phyloP scores from a whole-genome alignment of 2,797 vertebrate species.

The Enteromius treurensis region DNA sequence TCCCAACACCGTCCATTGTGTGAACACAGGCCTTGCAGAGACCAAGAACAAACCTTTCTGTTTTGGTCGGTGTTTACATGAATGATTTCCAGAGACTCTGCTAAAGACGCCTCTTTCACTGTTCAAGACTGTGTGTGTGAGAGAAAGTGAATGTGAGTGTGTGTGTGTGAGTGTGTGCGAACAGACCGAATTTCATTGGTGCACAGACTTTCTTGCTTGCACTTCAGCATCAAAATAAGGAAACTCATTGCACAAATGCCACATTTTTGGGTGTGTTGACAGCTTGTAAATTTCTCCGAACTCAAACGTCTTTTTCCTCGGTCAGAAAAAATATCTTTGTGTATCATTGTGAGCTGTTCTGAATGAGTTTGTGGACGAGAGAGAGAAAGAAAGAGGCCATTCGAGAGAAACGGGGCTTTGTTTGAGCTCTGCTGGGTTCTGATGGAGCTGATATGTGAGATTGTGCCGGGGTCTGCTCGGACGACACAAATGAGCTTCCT shows the following conservation, averaged over 20 bases:
- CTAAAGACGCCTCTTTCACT: conserved; percentile 48
- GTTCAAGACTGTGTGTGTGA: conserved; percentile 38
- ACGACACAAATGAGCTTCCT: conserved; percentile 15
- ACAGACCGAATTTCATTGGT: conserved; percentile 28
- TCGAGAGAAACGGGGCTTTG: conserved; percentile 8
- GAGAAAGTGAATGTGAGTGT: conserved; percentile 16
- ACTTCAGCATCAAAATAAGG: conserved; percentile 40
- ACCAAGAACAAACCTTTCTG: conserved; percentile 52
- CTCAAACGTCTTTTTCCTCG: not conserved
- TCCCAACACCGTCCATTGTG: conserved; percentile 32
- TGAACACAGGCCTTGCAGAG: conserved; percentile 30
- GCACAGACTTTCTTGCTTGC: conserved; percentile 44
- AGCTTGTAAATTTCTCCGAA: conserved; percentile 31
- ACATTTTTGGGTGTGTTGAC: conserved; percentile 4
- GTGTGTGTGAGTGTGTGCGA: conserved; percentile 1
- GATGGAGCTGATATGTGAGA: conserved; percentile 19
- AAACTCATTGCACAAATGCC: conserved; percentile 28
- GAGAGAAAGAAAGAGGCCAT: conserved; percentile 21
- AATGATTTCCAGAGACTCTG: conserved; percentile 21
- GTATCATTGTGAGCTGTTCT: conserved; percentile 21
- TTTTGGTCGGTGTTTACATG: conserved; percentile 63
- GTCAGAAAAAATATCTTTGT: conserved; percentile 24
- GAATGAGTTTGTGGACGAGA: conserved; percentile 16
- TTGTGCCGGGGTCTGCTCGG: not conserved
- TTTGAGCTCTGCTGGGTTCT: conserved; percentile 20